Conservation (phyloP, 2,113 vertebrate genomes). For the Halcyon malimbica region DNA sequence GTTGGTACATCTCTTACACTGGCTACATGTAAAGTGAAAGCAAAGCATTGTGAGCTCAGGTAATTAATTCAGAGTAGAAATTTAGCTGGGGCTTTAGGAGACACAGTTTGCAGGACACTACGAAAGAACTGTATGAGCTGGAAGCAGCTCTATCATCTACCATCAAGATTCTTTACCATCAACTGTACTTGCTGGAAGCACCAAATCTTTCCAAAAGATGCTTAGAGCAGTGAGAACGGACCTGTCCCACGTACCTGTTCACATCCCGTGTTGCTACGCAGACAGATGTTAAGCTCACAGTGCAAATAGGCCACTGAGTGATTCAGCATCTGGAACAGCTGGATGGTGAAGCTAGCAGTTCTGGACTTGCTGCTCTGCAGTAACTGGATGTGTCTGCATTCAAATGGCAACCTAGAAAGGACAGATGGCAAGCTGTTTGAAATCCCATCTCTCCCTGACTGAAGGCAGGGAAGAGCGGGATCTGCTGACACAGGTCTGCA, state of each 20-base stretch:
- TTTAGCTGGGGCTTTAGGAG: background rate
- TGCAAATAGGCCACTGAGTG: constrained; percentile 77
- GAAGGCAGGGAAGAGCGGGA: background rate
- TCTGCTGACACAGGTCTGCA: background rate
- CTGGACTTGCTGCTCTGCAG: constrained; percentile 66
- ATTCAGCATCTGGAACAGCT: constrained; percentile 85
- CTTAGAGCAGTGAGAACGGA: fast-evolving
- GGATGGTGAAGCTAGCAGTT: constrained; percentile 76
- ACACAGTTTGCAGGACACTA: background rate
- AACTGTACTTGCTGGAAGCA: background rate
- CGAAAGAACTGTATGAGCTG: background rate
- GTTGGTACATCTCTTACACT: background rate
- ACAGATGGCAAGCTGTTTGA: background rate
- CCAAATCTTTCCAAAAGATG: background rate
- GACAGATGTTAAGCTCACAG: constrained; percentile 77
- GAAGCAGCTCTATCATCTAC: background rate
- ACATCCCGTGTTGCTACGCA: constrained; percentile 59
- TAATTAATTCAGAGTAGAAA: background rate
- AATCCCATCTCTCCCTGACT: background rate
- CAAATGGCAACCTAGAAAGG: constrained; percentile 46
- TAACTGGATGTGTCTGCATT: constrained; percentile 68
- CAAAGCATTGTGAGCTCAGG: background rate
- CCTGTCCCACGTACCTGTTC: constrained; percentile 55
- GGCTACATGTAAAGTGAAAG: background rate
- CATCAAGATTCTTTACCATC: background rate